These are phyloP conservation scores for Drosophila parvula DNA, from an alignment of 1,140 invertebrate genomes.

Conservation along the genomic window DNA sequence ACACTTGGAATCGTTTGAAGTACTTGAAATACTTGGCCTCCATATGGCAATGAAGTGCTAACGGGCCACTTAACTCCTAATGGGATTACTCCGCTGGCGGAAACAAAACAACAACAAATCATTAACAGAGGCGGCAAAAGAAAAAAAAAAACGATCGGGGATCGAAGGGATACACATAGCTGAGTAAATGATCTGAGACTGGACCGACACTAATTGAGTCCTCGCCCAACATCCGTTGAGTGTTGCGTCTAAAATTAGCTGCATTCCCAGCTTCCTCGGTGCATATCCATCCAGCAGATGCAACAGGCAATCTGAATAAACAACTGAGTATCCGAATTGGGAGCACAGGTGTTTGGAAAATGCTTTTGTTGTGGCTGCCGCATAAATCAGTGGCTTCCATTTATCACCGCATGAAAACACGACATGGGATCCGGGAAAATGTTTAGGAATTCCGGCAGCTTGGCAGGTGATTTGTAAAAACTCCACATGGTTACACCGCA, in stretches of 20 bases:
- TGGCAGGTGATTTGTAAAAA: conserved; percentile 37
- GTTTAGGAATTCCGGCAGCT: conserved; percentile 24
- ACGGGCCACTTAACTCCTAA: conserved; percentile 66
- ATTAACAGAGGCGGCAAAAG: conserved; percentile 60
- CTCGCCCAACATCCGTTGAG: conserved; percentile 41
- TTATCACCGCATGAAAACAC: conserved; percentile 21
- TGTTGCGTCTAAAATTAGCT: conserved; percentile 39
- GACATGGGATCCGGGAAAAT: conserved; percentile 1
- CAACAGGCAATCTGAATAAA: conserved; percentile 59
- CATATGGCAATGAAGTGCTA: conserved; percentile 73
- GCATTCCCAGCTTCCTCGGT: conserved; percentile 1
- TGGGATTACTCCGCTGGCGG: conserved; percentile 56
- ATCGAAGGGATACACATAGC: conserved; percentile 15
- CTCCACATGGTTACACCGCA: conserved; percentile 5
- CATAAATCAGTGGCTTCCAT: conserved; percentile 56
- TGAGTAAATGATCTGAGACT: conserved; percentile 10
- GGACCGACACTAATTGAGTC: conserved; percentile 58
- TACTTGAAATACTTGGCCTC: conserved; percentile 44
- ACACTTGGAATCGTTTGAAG: conserved; percentile 31
- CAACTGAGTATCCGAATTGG: conserved; percentile 41
- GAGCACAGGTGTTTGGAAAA: conserved; percentile 71
- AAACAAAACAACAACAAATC: conserved; percentile 79
- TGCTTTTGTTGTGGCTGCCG: conserved; percentile 44
- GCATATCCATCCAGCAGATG: conserved; percentile 19
- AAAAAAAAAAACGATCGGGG: conserved; percentile 46